Conservation (phyloP, 2,888 invertebrate species). For the Lepidonotus clava region DNA sequence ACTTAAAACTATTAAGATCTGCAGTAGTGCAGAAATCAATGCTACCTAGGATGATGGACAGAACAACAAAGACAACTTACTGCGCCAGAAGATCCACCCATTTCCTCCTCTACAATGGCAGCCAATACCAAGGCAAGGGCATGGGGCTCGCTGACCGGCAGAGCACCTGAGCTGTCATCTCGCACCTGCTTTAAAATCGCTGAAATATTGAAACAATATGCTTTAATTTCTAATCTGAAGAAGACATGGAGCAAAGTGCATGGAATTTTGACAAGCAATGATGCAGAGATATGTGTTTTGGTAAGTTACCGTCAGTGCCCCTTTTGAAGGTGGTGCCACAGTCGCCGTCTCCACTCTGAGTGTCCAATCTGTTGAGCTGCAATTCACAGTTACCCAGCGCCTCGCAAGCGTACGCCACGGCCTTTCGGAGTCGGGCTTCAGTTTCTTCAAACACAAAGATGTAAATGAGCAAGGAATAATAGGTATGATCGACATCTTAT, state of each 20-base stretch:
- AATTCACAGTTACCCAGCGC: constrained; percentile 84
- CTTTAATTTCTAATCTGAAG: too few relatives aligned
- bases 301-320: constrained; percentile 70
- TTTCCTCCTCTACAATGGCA: constrained; percentile 84
- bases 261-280: neutral
- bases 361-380: constrained; percentile 85
- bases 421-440: neutral
- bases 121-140: constrained; percentile 71
- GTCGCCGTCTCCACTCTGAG: constrained; percentile 88
- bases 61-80: constrained; percentile 67
- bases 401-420: constrained; percentile 73
- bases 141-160: constrained; percentile 67
- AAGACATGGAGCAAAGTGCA: neutral
- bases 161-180: constrained; percentile 67
- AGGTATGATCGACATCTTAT: too few relatives aligned
- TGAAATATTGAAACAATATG: too few relatives aligned
- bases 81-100: constrained; percentile 91
- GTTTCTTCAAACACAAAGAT: too few relatives aligned
- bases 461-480: too few relatives aligned
- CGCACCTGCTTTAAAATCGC: constrained; percentile 58
- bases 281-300: too few relatives aligned
- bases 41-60: too few relatives aligned
- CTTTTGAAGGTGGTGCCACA: constrained; percentile 86
- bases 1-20: too few relatives aligned
- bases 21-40: neutral